These are phyloP conservation scores for Azemiops feae DNA, from an alignment of 2,113 vertebrate species.

Conservation along the genomic window DNA sequence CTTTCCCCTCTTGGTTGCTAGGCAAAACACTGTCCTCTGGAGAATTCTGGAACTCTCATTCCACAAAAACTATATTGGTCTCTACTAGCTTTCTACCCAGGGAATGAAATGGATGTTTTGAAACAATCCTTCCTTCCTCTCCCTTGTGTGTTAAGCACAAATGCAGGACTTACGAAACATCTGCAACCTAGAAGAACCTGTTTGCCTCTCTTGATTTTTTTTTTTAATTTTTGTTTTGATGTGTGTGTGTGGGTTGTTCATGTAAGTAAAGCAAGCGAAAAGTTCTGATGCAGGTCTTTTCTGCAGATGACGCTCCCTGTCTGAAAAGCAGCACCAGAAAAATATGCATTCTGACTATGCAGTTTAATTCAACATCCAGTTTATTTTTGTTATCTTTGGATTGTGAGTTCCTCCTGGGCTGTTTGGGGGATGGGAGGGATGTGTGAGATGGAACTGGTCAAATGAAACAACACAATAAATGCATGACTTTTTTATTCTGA, in stretches of 20 bases:
- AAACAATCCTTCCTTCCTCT: background rate
- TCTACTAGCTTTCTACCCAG: background rate
- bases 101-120: background rate
- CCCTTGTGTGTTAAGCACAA: background rate
- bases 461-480: background rate
- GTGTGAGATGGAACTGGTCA: background rate
- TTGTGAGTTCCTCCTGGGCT: background rate
- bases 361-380: background rate
- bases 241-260: background rate
- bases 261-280: background rate
- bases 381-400: background rate
- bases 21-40: background rate
- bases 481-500: background rate
- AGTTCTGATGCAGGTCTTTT: background rate
- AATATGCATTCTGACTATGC: background rate
- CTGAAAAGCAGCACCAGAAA: background rate
- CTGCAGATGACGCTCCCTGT: background rate
- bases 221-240: no score
- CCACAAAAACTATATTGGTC: background rate
- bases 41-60: background rate
- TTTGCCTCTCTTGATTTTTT: background rate
- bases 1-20: background rate
- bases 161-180: background rate
- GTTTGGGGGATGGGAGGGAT: background rate
- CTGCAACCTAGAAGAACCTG: background rate